phyloP scores from a whole-genome alignment of 2,113 vertebrate species.

The Xyliphius kryptos region DNA sequence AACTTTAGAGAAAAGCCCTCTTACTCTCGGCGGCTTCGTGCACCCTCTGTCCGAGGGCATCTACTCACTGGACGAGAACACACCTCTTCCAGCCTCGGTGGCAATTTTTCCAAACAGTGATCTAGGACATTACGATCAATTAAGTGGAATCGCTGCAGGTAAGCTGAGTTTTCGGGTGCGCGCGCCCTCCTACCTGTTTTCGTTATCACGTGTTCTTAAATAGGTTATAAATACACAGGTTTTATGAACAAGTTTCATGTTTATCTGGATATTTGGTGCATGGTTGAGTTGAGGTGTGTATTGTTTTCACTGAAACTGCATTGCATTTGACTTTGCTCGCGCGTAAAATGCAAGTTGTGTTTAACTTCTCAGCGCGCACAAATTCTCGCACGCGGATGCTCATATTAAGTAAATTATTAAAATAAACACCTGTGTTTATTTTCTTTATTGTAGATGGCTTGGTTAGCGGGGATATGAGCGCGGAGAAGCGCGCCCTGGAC shows the following conservation, averaged over 20 bases:
- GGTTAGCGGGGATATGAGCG: conserved; percentile 82
- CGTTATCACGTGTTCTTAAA: conserved; percentile 26
- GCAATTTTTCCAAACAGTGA: conserved; percentile 82
- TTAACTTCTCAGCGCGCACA: not conserved
- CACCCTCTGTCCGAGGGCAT: conserved; percentile 76
- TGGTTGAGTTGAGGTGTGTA: not conserved
- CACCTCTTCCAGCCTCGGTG: conserved; percentile 68
- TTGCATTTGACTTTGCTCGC: not conserved
- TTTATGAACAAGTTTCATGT: too few species aligned
- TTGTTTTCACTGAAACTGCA: too few species aligned
- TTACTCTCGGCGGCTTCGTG: conserved; percentile 80
- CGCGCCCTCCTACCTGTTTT: conserved; percentile 16
- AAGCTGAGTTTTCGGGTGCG: conserved; percentile 50
- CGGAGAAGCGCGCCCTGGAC: conserved; percentile 77
- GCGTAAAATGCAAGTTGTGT: not conserved
- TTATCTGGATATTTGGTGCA: not conserved
- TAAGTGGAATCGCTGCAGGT: conserved; percentile 77
- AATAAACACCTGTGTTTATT: too few species aligned
- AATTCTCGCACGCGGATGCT: too few species aligned
- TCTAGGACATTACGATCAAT: conserved; percentile 82
- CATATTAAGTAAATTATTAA: too few species aligned
- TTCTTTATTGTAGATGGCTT: conserved; percentile 70
- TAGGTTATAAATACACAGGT: not conserved
- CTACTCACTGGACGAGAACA: conserved; percentile 80
- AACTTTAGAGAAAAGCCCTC: conserved; percentile 84